phyloP scores from a whole-genome alignment of 1,140 invertebrate genomes.

The Penaeus japonicus region DNA sequence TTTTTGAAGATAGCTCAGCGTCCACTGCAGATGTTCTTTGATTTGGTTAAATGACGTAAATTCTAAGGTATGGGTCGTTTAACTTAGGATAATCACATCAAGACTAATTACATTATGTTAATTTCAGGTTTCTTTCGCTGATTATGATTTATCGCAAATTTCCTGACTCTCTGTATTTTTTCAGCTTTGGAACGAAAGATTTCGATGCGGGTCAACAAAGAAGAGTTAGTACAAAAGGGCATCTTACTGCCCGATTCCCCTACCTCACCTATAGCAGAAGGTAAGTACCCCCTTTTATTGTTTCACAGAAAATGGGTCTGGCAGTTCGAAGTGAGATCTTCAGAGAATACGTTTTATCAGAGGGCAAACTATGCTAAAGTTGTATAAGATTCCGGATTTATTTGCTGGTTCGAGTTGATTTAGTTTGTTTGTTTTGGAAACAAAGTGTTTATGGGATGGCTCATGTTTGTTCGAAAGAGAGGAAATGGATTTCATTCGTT shows the following conservation, averaged over 20 bases:
- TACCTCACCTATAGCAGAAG: conserved; percentile 64
- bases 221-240: conserved; percentile 95
- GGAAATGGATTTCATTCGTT: too few relatives aligned
- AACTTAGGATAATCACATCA: too few relatives aligned
- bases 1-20: too few relatives aligned
- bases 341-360: neutral
- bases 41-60: neutral
- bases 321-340: neutral
- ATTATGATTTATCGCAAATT: neutral
- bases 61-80: neutral
- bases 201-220: conserved; percentile 94
- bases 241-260: conserved; percentile 90
- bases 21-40: too few relatives aligned
- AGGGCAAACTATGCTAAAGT: neutral
- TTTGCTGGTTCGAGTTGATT: too few relatives aligned
- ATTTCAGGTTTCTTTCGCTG: too few relatives aligned
- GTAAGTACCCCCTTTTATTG: conserved; percentile 33
- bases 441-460: too few relatives aligned
- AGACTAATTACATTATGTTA: too few relatives aligned
- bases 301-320: conserved; percentile 14
- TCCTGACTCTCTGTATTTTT: conserved; percentile 62
- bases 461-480: too few relatives aligned
- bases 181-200: conserved; percentile 96
- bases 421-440: too few relatives aligned
- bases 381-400: too few relatives aligned